These are phyloP conservation scores for Sitta carolinensis DNA, from an alignment of 2,797 vertebrate species.

Conservation along the genomic window DNA sequence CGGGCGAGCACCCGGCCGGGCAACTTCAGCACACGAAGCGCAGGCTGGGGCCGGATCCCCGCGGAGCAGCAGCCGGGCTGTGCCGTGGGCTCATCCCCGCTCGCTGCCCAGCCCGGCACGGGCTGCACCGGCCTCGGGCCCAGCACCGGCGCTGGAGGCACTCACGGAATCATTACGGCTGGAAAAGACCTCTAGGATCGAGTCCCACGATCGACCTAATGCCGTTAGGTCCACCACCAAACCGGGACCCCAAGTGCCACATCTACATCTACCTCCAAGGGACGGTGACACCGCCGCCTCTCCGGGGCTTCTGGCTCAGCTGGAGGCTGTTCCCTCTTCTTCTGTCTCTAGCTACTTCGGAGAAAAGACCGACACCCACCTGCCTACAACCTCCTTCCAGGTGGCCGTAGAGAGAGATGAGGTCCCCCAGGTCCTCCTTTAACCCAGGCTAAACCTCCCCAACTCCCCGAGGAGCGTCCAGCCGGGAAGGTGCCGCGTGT, in stretches of 20 bases:
- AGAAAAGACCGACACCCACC: background rate
- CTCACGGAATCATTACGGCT: rapidly evolving
- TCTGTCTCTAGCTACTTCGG: background rate
- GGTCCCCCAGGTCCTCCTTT: background rate
- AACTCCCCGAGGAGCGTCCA: background rate
- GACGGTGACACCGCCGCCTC: background rate
- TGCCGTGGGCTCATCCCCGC: rapidly evolving
- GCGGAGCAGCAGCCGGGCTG: rapidly evolving
- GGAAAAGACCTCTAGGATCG: background rate
- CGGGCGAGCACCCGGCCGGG: background rate
- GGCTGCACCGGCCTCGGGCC: background rate
- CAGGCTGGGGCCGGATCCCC: no score
- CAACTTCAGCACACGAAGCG: no score
- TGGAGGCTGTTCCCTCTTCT: background rate
- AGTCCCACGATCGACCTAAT: background rate
- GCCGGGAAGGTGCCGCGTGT: background rate
- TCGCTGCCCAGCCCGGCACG: background rate
- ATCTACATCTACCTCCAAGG: background rate
- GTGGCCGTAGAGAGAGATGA: background rate
- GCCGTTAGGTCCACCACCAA: background rate
- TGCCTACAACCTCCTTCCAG: background rate
- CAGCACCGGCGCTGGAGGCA: background rate
- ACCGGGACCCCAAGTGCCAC: background rate
- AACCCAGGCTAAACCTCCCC: background rate
- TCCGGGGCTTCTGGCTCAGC: background rate